A percentile compares a stretch with the other conserved stretches of the same genome.
These are phyloP conservation scores for Diogma glabrata DNA, from an alignment of 2,888 invertebrate species.

Conservation along the genomic window DNA sequence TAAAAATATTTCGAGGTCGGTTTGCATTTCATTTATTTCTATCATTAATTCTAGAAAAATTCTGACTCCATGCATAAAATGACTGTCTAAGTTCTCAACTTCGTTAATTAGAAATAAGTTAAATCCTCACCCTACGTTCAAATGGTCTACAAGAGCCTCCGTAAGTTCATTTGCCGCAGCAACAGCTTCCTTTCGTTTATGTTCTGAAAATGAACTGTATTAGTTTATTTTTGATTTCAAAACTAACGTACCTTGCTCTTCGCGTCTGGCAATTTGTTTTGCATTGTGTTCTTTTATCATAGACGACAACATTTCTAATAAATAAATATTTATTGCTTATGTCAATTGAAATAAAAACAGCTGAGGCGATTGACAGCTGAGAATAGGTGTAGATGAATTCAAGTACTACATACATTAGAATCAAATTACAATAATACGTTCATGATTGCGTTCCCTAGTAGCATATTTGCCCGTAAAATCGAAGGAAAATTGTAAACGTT, in stretches of 20 bases:
- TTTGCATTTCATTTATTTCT: background rate
- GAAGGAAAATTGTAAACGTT: too few relatives aligned
- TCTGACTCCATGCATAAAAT: background rate
- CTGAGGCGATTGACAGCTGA: too few relatives aligned
- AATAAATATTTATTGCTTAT: too few relatives aligned
- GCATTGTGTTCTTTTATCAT: slow-evolving; percentile 80
- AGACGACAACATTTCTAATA: slow-evolving; percentile 80
- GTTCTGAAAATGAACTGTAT: slow-evolving; percentile 47
- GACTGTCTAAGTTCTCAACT: too few relatives aligned
- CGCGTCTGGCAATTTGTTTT: slow-evolving; percentile 65
- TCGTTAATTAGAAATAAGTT: slow-evolving; percentile 10
- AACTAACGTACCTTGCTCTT: slow-evolving; percentile 56
- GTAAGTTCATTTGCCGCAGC: slow-evolving; percentile 86
- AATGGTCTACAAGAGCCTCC: slow-evolving; percentile 88
- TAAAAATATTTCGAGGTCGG: background rate
- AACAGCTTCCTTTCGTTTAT: slow-evolving; percentile 85
- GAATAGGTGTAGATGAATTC: too few relatives aligned
- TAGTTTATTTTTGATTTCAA: background rate
- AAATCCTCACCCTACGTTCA: slow-evolving; percentile 80
- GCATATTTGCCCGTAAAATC: too few relatives aligned
- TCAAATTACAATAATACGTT: too few relatives aligned
- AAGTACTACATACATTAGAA: too few relatives aligned
- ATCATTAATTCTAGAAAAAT: background rate
- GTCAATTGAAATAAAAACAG: too few relatives aligned
- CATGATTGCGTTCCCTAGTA: too few relatives aligned